Evolutionary conservation across 2,888 invertebrate species (phyloP).

Genomic region (Cryptus viduatorius): DNA sequence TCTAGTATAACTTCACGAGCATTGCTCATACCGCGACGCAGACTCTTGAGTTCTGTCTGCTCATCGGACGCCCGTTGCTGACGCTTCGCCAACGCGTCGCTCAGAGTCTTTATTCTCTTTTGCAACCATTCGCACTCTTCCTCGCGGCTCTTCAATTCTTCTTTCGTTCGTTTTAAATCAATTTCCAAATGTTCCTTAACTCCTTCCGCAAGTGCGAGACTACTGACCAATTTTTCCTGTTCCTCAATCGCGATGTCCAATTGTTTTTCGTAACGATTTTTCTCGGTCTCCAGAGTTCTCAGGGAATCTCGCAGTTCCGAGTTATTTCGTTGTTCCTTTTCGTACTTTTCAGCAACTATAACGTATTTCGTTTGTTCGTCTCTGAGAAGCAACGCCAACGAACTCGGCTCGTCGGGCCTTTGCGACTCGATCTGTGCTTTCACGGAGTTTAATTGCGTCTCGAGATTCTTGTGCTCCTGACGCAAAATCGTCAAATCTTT

Average conservation of each 20-base stretch:
- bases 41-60: constrained; percentile 75
- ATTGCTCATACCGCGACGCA: constrained; percentile 77
- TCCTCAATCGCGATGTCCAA: constrained; percentile 85
- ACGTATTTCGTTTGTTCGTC: constrained; percentile 75
- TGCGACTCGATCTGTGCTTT: constrained; percentile 75
- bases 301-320: constrained; percentile 85
- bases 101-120: constrained; percentile 84
- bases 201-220: constrained; percentile 77
- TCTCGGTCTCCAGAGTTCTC: constrained; percentile 84
- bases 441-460: constrained; percentile 81
- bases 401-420: constrained; percentile 59
- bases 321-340: constrained; percentile 74
- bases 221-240: constrained; percentile 83
- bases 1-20: constrained; percentile 78
- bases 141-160: constrained; percentile 86
- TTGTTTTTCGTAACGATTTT: constrained; percentile 85
- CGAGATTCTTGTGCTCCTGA: constrained; percentile 85
- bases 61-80: constrained; percentile 76
- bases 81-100: constrained; percentile 78
- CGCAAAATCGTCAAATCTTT: constrained; percentile 87
- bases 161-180: constrained; percentile 85
- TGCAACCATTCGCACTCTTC: constrained; percentile 87
- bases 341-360: constrained; percentile 73
- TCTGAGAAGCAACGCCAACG: constrained; percentile 70
- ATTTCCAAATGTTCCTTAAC: constrained; percentile 86